Evolutionary conservation across 2,113 vertebrate genomes (phyloP), one percentile per base, ranked within the genome.

Genomic region (Sylvilagus bachmani): DNA sequence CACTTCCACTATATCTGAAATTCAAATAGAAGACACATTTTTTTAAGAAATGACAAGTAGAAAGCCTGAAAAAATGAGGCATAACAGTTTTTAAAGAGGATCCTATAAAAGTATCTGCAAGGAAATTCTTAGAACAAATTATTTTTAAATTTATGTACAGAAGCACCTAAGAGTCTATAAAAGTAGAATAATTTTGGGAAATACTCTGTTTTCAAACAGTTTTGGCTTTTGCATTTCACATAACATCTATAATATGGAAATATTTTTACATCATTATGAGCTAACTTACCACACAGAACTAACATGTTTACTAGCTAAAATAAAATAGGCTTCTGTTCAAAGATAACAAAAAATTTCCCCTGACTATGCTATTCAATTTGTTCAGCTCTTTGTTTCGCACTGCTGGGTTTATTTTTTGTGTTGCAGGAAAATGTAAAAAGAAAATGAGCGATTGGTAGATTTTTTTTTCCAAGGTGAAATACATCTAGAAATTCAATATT

Each of bases 1-100:
- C 75, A 99, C 90, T 97, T 99, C 99, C 96, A 99, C 99, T 92
- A 99, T 98, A 98, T 99, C 99, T 99, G 96, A 95, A 97, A 98
- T 87, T 92, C 82, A 77, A 98, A 97, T 64, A 8, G 38, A 93
- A 77, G 64, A 44, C 33, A 16, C 12, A 33, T 64, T 36, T 21
- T 58, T 88, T n/a, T 97, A 70, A 92, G 89, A 38, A 94, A 69
- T 38, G 25, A 66, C 69, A 78, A 77, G 1, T 87, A 44, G 5
- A 70, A 96, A 90, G 70, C n/a, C 1, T 96, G 8, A 82, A 44
- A 78, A 97, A 96, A 70, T 2, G 14, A 85, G 51, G 64, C 0
- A 86, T 0, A 58, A 86, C 22, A 75, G 51, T 33, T 84, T 79
- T 66, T 16, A 53, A 96, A 14, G 24, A 95, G 51, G 13, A 90